These are phyloP conservation scores for Mionectes macconnelli DNA, from an alignment of 2,113 vertebrate genomes.

Conservation along the genomic window DNA sequence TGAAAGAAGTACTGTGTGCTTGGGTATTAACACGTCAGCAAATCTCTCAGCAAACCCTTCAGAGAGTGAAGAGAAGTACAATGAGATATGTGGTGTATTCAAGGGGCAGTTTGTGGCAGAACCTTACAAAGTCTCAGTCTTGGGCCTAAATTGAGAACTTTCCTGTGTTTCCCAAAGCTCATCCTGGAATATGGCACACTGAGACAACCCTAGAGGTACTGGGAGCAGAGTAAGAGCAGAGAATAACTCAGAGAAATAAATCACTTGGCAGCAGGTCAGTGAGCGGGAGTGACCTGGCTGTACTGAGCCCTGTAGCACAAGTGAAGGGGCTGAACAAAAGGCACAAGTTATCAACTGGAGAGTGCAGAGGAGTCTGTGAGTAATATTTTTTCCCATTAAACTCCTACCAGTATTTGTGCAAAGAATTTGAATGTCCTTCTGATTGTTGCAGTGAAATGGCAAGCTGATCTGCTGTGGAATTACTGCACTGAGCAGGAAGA, in stretches of 20 bases:
- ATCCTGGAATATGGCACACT: background rate
- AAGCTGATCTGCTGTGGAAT: background rate
- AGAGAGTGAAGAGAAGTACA: background rate
- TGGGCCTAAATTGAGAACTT: background rate
- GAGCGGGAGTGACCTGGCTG: background rate
- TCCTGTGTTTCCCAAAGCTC: background rate
- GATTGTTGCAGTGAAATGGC: background rate
- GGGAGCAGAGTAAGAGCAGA: background rate
- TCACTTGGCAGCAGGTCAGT: background rate
- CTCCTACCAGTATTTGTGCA: background rate
- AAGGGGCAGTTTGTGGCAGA: background rate
- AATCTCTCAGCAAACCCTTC: background rate
- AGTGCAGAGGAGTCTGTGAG: background rate
- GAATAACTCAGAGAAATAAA: background rate
- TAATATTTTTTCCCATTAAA: background rate
- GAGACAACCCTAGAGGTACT: background rate
- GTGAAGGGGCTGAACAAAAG: background rate
- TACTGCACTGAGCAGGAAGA: background rate
- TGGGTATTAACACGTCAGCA: background rate
- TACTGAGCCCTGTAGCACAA: background rate
- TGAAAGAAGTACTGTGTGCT: background rate
- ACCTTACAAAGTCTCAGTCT: background rate
- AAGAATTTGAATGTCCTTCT: background rate
- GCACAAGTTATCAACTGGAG: background rate
- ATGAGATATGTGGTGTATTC: background rate